Evolutionary conservation across 64 coral and sea anemone genomes (phyloP), one percentile per base, ranked within the genome.

Genomic region (Stichodactyla helianthus): DNA sequence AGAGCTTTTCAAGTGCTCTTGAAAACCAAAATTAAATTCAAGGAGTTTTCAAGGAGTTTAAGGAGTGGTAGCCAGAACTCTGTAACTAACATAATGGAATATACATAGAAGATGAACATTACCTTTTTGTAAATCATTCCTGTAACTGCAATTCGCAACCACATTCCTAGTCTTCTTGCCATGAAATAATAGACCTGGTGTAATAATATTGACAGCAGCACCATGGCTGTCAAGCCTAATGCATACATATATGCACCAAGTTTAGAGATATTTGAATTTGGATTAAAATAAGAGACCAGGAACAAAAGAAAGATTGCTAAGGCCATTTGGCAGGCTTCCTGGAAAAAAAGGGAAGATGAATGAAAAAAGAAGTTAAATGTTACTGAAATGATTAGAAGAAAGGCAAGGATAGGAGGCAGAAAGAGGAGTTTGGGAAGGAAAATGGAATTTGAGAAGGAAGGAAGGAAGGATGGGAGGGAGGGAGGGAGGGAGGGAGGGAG

Each of bases 121-220:
- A 89, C 93, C 93, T 95, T 95, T 89, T 87, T 92, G 71, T 92
- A 95, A 54, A 95, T 86, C 51, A 88, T 71, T 16, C 93, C 93
- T 83, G 63, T 86, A n/a, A 92, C 88, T 58, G 93, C 90, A 74
- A 92, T 79, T 87, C 90, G 70, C 0, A 86, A 52, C 28, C 92
- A 90, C 93, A 95, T 95, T 65, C 93, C 93, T 53, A 85, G 17
- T 89, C 90, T 88, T 50, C 87, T 90, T 14, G 65, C 77, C 82
- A 35, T 25, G 86, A 92, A 95, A 84, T 91, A 95, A 28, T 89
- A 92, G 6, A 86, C 80, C 54, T 95, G 93, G 82, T 95, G 93
- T 26, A 92, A 53, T 5, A 95, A 15, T 22, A 95, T 9, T 19
- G 90, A 86, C 50, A 88, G 31, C 28, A 92, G 51, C 11, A 81